Conservation (phyloP, 2,113 vertebrate species). For the Heptranchias perlo region DNA sequence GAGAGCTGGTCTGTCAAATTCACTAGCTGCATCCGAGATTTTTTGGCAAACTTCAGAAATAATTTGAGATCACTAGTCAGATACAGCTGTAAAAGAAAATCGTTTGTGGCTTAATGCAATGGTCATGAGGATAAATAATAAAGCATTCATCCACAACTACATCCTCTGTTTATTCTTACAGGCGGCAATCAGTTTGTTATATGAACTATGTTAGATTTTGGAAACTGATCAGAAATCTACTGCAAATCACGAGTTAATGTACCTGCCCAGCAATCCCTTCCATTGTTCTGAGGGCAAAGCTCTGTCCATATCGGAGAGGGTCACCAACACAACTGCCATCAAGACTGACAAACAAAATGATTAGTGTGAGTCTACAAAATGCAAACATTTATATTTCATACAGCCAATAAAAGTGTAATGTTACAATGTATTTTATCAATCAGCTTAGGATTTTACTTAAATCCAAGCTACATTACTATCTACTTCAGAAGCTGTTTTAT, state of each 20-base stretch:
- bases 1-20: slow-evolving; percentile 60
- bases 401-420: not conserved
- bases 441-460: not conserved
- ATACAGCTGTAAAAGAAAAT: slow-evolving; percentile 64
- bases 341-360: slow-evolving; percentile 44
- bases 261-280: slow-evolving; percentile 59
- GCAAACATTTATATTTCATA: not conserved
- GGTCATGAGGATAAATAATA: not conserved
- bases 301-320: slow-evolving; percentile 59
- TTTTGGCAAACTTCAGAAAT: slow-evolving; percentile 64
- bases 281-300: slow-evolving; percentile 59
- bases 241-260: slow-evolving; percentile 41
- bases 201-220: not conserved
- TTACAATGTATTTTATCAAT: not conserved
- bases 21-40: slow-evolving; percentile 74
- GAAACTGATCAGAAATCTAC: not conserved
- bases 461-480: not conserved
- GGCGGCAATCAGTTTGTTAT: not conserved
- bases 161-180: not conserved
- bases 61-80: slow-evolving; percentile 73
- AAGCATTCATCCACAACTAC: not conserved
- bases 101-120: not conserved
- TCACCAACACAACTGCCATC: slow-evolving; percentile 52
- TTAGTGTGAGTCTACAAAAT: not conserved
- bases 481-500: not conserved